phyloP scores from a whole-genome alignment of 2,797 vertebrate genomes.

The Coregonus sp. region DNA sequence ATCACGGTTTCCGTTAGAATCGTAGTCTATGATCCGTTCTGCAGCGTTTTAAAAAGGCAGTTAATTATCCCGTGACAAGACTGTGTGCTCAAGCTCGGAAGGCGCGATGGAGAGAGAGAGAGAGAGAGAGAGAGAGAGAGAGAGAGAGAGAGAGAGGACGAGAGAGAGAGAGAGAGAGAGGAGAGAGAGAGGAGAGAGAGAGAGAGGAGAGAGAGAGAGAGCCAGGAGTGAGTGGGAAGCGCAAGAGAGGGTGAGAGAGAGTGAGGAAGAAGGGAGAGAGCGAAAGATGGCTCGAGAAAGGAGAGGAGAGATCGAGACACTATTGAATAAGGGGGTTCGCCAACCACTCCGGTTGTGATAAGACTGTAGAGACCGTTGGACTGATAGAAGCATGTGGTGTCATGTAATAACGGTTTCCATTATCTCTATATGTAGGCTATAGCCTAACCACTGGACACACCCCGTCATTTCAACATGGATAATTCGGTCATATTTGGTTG shows the following conservation, averaged over 20 bases:
- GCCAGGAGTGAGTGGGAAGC: neutral
- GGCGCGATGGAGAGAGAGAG: constrained; percentile 20
- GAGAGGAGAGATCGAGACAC: constrained; percentile 8
- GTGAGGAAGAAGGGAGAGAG: neutral
- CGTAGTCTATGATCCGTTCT: constrained; percentile 26
- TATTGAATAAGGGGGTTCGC: constrained; percentile 6
- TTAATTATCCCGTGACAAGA: constrained; percentile 47
- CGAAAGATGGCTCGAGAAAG: neutral
- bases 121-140: neutral
- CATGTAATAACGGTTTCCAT: neutral
- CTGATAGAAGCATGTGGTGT: neutral
- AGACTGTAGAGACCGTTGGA: constrained; percentile 9
- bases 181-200: too few relatives aligned
- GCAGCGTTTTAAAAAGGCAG: constrained; percentile 32
- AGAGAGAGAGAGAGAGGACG: too few relatives aligned
- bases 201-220: too few relatives aligned
- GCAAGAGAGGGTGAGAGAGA: constrained; percentile 8
- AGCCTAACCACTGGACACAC: too few relatives aligned
- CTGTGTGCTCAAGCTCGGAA: constrained; percentile 36
- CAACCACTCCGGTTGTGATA: constrained; percentile 21
- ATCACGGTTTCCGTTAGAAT: constrained; percentile 24
- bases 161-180: too few relatives aligned
- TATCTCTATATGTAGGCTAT: too few relatives aligned
- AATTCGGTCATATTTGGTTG: too few relatives aligned
- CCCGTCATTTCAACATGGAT: too few relatives aligned